These are phyloP conservation scores for Basileuterus tristriatus DNA, from an alignment of 2,797 vertebrate species.

Conservation along the genomic window DNA sequence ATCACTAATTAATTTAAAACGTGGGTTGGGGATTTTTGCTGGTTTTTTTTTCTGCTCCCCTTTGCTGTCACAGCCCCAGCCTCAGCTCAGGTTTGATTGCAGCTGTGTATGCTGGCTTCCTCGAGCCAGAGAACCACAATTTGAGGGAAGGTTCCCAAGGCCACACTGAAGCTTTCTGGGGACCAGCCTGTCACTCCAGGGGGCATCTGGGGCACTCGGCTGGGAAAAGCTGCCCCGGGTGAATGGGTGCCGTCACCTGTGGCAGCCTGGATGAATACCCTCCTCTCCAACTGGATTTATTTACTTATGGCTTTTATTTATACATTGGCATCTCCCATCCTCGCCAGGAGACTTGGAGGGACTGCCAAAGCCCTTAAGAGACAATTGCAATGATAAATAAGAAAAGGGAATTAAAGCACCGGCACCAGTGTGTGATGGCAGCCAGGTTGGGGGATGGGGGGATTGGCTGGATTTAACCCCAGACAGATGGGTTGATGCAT, in stretches of 20 bases:
- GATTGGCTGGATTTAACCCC: not conserved
- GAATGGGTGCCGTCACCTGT: not conserved
- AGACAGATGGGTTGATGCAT: not conserved
- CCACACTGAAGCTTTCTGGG: not conserved
- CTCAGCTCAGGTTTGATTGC: not conserved
- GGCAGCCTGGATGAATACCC: not conserved
- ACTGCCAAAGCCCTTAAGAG: constrained; percentile 53
- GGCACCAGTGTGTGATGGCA: not conserved
- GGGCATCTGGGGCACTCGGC: fast-evolving
- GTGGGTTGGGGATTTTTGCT: not conserved
- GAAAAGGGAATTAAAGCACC: constrained; percentile 13
- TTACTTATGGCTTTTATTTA: constrained; percentile 7
- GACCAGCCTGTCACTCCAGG: not conserved
- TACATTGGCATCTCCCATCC: not conserved
- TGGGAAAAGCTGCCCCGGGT: fast-evolving
- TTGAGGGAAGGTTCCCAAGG: not conserved
- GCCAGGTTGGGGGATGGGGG: not conserved
- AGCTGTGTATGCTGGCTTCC: not conserved
- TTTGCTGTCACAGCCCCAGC: not conserved
- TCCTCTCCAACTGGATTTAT: not conserved
- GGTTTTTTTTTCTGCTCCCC: not conserved
- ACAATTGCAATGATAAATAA: constrained; percentile 55
- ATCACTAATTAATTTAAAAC: constrained; percentile 43
- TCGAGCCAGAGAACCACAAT: not conserved
- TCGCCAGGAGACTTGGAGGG: not conserved